Conservation (phyloP, 2,113 vertebrate genomes). For the Gadus macrocephalus region DNA sequence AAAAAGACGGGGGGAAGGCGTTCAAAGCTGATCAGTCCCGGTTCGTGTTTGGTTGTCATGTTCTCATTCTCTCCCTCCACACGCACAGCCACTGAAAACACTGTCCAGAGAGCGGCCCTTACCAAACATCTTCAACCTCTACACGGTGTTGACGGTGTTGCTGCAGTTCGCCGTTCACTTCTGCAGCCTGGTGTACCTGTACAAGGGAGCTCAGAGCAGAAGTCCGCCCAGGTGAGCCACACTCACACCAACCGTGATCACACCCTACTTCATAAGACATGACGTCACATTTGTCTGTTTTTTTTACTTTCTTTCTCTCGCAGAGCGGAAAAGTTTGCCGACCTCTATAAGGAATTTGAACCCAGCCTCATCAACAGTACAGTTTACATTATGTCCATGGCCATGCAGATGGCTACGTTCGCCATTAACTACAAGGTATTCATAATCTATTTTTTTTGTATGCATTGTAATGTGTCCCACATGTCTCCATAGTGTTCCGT, state of each 20-base stretch:
- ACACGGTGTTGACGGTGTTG: slow-evolving; percentile 91
- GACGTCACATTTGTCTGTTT: not conserved
- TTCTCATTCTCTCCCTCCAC: slow-evolving; percentile 1
- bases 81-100: slow-evolving; percentile 85
- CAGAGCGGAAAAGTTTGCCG: slow-evolving; percentile 85
- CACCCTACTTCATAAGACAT: not conserved
- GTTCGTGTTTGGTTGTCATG: not conserved
- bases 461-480: not conserved
- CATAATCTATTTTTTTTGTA: not conserved
- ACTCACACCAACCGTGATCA: not conserved
- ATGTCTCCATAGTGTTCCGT: not conserved
- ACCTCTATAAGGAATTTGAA: slow-evolving; percentile 94
- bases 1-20: too few relatives aligned
- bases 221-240: slow-evolving; percentile 77
- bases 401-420: slow-evolving; percentile 97
- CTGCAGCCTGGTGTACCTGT: slow-evolving; percentile 87
- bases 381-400: slow-evolving; percentile 97
- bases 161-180: slow-evolving; percentile 95
- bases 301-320: slow-evolving; percentile 15
- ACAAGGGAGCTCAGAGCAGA: slow-evolving; percentile 82
- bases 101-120: slow-evolving; percentile 90
- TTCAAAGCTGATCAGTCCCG: too few relatives aligned
- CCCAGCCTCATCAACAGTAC: slow-evolving; percentile 96
- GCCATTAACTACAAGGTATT: slow-evolving; percentile 97
- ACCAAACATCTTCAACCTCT: slow-evolving; percentile 96